phyloP scores from a whole-genome alignment of 2,113 vertebrate genomes.

The Neodon shergylaensis region DNA sequence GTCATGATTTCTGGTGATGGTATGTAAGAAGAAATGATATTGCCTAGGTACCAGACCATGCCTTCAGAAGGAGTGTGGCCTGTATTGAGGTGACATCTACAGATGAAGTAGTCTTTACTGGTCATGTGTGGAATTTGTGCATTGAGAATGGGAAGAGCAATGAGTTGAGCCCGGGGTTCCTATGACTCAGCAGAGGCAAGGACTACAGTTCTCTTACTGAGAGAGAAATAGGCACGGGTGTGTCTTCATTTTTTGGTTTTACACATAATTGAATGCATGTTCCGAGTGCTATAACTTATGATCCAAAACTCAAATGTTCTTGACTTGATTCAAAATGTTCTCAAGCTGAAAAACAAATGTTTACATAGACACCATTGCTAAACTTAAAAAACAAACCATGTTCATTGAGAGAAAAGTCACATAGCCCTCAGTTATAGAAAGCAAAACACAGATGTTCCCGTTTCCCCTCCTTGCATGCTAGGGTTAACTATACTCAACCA shows the following conservation, averaged over 20 bases:
- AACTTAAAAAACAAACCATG: neutral
- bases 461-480: neutral
- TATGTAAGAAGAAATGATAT: neutral
- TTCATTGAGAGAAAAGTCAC: neutral
- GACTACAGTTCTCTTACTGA: neutral
- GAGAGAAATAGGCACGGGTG: neutral
- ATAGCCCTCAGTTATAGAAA: neutral
- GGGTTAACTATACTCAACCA: neutral
- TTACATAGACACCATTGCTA: neutral
- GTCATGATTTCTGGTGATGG: neutral
- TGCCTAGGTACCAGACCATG: neutral
- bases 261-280: neutral
- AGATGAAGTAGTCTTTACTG: neutral
- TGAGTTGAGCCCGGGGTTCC: neutral
- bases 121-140: neutral
- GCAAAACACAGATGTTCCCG: too few relatives aligned
- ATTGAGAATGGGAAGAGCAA: neutral
- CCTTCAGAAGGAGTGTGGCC: neutral
- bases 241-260: neutral
- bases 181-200: neutral
- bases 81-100: neutral
- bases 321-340: conserved; percentile 29
- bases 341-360: neutral
- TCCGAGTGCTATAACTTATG: neutral
- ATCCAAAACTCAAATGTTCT: neutral